A percentile compares a stretch with the other conserved stretches of the same genome.
Conservation (phyloP, 2,888 invertebrate genomes). For the Hirtodrosophila confusa region DNA sequence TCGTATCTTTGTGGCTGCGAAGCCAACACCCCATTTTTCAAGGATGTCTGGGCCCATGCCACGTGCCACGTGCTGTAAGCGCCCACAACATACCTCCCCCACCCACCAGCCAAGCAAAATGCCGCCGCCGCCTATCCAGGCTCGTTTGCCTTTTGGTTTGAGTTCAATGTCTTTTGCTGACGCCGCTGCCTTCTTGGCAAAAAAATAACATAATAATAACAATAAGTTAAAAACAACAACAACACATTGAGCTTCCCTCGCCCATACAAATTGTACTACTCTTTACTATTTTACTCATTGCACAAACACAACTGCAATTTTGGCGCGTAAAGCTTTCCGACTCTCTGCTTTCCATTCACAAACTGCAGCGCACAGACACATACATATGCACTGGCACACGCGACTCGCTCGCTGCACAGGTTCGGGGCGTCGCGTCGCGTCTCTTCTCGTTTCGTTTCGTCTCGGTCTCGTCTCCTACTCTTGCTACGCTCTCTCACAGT, state of each 20-base stretch:
- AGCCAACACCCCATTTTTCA: constrained; percentile 53
- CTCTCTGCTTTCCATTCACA: constrained; percentile 48
- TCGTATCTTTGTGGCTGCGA: too few species aligned
- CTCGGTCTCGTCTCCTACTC: background rate
- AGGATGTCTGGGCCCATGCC: constrained; percentile 63
- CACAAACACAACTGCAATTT: constrained; percentile 31
- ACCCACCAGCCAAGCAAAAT: too few species aligned
- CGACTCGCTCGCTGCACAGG: too few species aligned
- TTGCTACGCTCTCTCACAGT: background rate
- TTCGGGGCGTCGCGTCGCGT: too few species aligned
- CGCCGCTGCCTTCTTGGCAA: background rate
- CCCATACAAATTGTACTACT: constrained; percentile 1
- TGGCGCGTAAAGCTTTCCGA: constrained; percentile 47
- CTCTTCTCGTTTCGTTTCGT: too few species aligned
- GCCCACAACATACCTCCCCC: background rate
- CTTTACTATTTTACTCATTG: constrained; percentile 3
- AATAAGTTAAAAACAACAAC: background rate
- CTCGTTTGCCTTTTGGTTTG: constrained; percentile 16
- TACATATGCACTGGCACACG: background rate
- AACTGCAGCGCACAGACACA: constrained; percentile 28
- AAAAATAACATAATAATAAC: too few species aligned
- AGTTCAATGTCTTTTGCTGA: constrained; percentile 45
- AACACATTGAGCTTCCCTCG: constrained; percentile 7
- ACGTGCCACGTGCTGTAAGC: constrained; percentile 21
- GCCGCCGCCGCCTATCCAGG: background rate